Evolutionary conservation across 2,888 invertebrate species (phyloP).

Genomic region (Tyria jacobaeae): DNA sequence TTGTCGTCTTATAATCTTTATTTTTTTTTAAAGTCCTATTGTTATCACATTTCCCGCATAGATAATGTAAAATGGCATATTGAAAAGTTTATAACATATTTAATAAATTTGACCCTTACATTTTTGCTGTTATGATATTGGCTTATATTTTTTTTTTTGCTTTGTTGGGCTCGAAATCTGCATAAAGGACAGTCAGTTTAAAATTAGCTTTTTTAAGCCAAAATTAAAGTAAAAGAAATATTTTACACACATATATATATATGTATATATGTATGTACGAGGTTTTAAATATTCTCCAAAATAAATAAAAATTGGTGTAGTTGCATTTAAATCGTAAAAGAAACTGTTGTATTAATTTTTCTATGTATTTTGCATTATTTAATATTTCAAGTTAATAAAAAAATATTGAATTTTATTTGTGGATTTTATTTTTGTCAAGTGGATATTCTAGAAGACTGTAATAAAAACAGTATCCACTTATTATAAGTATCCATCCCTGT

Average conservation of each 20-base stretch:
- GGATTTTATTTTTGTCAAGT: not conserved
- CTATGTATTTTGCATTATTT: slow-evolving; percentile 50
- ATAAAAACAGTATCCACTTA: too few species aligned
- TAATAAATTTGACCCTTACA: not conserved
- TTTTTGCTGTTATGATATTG: not conserved
- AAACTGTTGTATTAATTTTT: slow-evolving; percentile 25
- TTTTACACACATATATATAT: too few species aligned
- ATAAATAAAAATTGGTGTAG: slow-evolving; percentile 27
- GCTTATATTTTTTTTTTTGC: not conserved
- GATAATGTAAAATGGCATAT: slow-evolving; percentile 2
- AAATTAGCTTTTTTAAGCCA: not conserved
- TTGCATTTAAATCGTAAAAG: slow-evolving; percentile 29
- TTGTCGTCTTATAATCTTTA: not conserved
- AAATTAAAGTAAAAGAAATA: not conserved
- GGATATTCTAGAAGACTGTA: too few species aligned
- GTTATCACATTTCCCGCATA: slow-evolving; percentile 4
- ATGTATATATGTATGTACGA: slow-evolving; percentile 45
- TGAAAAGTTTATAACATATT: not conserved
- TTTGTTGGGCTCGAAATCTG: not conserved
- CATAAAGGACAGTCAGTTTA: not conserved
- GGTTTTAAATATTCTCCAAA: slow-evolving; percentile 9
- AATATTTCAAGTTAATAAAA: slow-evolving; percentile 52
- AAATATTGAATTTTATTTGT: slow-evolving; percentile 37
- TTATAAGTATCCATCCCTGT: too few species aligned
- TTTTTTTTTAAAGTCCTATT: slow-evolving; percentile 1